Evolutionary conservation across 2,797 vertebrate genomes (phyloP), one percentile per base, ranked within the genome.

Genomic region (Xenops minutus): DNA sequence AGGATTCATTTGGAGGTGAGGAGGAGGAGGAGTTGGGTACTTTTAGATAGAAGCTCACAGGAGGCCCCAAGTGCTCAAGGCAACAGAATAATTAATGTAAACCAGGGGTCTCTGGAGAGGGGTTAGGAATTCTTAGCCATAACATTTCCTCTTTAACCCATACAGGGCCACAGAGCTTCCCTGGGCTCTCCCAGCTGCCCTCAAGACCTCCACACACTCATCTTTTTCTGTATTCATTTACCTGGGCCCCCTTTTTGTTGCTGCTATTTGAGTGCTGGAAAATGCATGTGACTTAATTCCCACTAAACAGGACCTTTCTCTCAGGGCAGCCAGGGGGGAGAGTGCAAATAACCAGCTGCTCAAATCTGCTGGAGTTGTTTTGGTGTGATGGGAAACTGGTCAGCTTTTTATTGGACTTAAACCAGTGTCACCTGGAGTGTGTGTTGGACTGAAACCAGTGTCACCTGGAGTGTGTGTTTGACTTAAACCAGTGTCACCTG

Each of bases 41-140:
- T 95, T 95, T 68, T 22, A 95, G 96, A 91, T 58, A 75, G 92
- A 94, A 92, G 79, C 91, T 95, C 92, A 83, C 82, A 71, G 63
- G 91, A 94, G 91, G 93, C 94, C 67, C 48, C 9, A 55, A 78
- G 85, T 97, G 98, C 98, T 98, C 96, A 97, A 94, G 98, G 98
- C 98, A 98, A 91, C 64, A 86, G 95, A 97, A 97, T 98, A 98
- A 98, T 98, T 98, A 98, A 98, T 98, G 97, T 98, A 98, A 98
- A 98, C 97, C 91, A 91, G 93, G 87, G 96, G 93, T 97, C 98
- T 97, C 97, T 76, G 49, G 97, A 97, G 98, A 97, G 90, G 94
- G 92, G 80, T 97, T 98, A 97, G 96, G 94, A 97, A 97, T 97
- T 98, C 97, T 98, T 98, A 98, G 98, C 89, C 87, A 91, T 94